Evolutionary conservation across 2,113 vertebrate genomes (phyloP).

Genomic region (Varanus salvator): DNA sequence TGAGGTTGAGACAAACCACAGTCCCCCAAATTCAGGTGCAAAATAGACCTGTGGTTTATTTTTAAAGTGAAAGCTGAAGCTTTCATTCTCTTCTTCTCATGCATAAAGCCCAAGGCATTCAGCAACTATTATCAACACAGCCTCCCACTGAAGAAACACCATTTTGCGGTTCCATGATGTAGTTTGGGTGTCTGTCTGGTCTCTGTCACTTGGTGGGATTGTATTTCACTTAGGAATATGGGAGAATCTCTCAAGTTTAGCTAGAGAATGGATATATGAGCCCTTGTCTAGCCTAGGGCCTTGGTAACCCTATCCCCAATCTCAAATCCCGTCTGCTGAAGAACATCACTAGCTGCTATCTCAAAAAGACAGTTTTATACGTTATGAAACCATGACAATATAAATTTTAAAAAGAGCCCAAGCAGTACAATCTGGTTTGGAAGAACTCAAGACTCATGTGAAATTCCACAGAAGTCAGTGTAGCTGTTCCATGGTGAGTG

Average conservation of each 20-base stretch:
- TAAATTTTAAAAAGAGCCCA: background rate
- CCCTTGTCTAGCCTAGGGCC: background rate
- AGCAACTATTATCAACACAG: background rate
- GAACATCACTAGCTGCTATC: background rate
- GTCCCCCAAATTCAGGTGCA: background rate
- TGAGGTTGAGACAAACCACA: background rate
- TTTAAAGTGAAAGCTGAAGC: background rate
- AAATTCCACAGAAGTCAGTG: background rate
- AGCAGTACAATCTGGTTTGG: fast-evolving
- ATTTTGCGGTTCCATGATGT: background rate
- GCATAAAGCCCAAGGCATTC: background rate
- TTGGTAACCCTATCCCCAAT: background rate
- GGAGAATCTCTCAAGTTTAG: background rate
- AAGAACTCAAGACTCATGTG: background rate
- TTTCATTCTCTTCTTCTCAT: background rate
- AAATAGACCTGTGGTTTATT: background rate
- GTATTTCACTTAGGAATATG: background rate
- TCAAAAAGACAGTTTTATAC: background rate
- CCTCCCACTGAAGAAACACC: background rate
- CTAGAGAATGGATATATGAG: background rate
- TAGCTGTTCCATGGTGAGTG: background rate
- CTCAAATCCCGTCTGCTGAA: slow-evolving; percentile 5
- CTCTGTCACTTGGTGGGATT: background rate
- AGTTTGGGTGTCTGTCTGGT: background rate
- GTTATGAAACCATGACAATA: background rate